Evolutionary conservation across 2,888 invertebrate species (phyloP).

Genomic region (Papilio demoleus): DNA sequence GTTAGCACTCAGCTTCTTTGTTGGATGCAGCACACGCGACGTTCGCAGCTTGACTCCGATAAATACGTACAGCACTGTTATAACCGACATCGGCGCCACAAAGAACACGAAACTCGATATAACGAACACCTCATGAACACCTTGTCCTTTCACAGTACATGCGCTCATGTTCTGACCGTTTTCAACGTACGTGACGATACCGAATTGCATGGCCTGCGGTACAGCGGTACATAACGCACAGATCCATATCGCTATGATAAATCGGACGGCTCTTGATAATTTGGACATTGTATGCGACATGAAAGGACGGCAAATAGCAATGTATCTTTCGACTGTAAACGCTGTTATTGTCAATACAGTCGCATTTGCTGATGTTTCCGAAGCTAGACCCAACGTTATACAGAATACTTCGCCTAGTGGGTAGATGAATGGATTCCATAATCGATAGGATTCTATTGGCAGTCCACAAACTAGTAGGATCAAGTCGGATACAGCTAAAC

Average conservation of each 20-base stretch:
- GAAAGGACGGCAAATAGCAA: constrained; percentile 94
- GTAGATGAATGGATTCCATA: constrained; percentile 89
- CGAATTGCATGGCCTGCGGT: constrained; percentile 92
- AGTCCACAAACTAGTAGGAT: constrained; percentile 89
- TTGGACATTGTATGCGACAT: constrained; percentile 93
- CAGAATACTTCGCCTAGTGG: constrained; percentile 91
- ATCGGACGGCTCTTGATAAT: constrained; percentile 90
- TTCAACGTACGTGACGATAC: constrained; percentile 83
- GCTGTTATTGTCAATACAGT: constrained; percentile 94
- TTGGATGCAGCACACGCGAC: constrained; percentile 84
- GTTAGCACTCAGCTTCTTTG: constrained; percentile 81
- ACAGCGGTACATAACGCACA: constrained; percentile 88
- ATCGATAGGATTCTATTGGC: constrained; percentile 90
- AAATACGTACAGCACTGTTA: constrained; percentile 91
- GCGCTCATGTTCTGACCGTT: constrained; percentile 76
- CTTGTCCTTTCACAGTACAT: constrained; percentile 84
- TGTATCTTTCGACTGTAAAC: constrained; percentile 94
- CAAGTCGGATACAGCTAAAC: constrained; percentile 90
- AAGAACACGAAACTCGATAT: constrained; percentile 93
- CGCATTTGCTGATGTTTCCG: constrained; percentile 93
- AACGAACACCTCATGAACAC: constrained; percentile 88
- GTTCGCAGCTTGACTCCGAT: constrained; percentile 89
- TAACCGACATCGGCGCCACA: constrained; percentile 93
- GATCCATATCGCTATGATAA: constrained; percentile 90
- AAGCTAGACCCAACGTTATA: constrained; percentile 88